Conservation (phyloP, 1,140 invertebrate species). For the Geopemphigus sp. region DNA sequence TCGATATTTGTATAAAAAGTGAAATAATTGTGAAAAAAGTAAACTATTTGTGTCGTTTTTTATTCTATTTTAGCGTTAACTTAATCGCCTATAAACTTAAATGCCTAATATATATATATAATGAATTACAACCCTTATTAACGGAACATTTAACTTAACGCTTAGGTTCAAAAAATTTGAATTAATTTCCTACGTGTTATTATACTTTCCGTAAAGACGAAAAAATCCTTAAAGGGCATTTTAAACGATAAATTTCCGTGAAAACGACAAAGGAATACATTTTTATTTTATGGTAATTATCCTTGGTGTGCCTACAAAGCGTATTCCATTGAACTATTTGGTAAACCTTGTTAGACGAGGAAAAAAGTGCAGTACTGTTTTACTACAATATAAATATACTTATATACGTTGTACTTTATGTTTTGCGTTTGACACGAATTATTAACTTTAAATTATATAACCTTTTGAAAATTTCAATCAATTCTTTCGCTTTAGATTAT, state of each 20-base stretch:
- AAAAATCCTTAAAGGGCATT: not conserved
- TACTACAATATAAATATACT: not conserved
- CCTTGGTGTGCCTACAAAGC: not conserved
- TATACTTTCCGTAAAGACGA: not conserved
- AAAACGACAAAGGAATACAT: not conserved
- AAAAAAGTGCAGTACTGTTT: not conserved
- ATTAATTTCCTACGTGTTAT: too few relatives aligned
- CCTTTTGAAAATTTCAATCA: not conserved
- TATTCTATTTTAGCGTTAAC: too few relatives aligned
- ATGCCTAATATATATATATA: too few relatives aligned
- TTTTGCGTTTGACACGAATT: not conserved
- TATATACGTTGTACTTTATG: not conserved
- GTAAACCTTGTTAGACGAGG: not conserved
- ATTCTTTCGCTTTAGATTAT: not conserved
- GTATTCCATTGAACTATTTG: not conserved
- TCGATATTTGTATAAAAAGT: not conserved
- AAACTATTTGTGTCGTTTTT: too few relatives aligned
- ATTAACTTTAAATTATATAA: too few relatives aligned
- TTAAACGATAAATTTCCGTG: not conserved
- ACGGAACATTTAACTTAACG: too few relatives aligned
- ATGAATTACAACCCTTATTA: too few relatives aligned
- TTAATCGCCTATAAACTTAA: too few relatives aligned
- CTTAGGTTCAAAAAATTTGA: too few relatives aligned
- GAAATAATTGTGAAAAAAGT: too few relatives aligned
- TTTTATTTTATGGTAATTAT: too few relatives aligned